Percentiles rank a stretch among this genome's conserved stretches.
These are phyloP conservation scores for Aphis craccivora DNA, from an alignment of 1,140 invertebrate species.

Conservation along the genomic window DNA sequence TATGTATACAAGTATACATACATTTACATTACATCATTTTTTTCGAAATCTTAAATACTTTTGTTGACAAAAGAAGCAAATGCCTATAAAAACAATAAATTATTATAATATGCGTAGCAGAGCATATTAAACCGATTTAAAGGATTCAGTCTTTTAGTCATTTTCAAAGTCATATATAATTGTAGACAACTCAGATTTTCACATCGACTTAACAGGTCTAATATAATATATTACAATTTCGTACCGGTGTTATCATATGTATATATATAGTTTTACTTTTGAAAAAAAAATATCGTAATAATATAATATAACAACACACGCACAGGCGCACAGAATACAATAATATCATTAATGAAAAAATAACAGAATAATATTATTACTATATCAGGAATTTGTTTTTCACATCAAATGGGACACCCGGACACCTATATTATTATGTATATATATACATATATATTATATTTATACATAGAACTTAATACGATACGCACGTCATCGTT, in stretches of 20 bases:
- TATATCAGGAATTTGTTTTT: neutral
- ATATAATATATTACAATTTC: neutral
- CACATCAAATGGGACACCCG: neutral
- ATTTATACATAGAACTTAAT: neutral
- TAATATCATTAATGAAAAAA: neutral
- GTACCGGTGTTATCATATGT: neutral
- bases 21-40: no score
- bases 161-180: neutral
- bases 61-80: no score
- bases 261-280: neutral
- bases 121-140: neutral
- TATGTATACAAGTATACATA: no score
- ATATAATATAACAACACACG: neutral
- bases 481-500: neutral
- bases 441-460: neutral
- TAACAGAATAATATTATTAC: neutral
- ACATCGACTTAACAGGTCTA: neutral
- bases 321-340: neutral
- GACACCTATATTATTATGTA: neutral
- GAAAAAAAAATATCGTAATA: neutral
- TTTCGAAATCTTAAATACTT: no score
- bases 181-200: neutral
- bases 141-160: neutral
- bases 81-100: no score
- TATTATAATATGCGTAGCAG: neutral